Conservation (phyloP, 2,113 vertebrate genomes). For the Oceanodroma tethys region DNA sequence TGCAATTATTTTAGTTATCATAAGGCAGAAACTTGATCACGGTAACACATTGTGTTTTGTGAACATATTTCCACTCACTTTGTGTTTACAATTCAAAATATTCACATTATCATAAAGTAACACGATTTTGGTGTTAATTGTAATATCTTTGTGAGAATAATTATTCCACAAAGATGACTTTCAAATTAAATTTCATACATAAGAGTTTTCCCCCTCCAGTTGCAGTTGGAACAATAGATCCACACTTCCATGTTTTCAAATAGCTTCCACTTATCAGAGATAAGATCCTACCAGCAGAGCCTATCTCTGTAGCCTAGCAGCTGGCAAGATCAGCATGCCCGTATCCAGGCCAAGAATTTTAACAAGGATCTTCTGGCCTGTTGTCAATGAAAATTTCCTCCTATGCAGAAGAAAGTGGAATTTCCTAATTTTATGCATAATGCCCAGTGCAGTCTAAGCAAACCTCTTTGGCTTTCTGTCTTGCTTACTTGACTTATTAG, state of each 20-base stretch:
- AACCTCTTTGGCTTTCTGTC: background rate
- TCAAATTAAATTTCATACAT: background rate
- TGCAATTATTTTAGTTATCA: background rate
- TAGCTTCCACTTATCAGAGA: slow-evolving; percentile 8
- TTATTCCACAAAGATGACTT: background rate
- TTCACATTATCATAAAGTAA: background rate
- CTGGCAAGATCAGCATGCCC: slow-evolving; percentile 40
- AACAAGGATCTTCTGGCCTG: slow-evolving; percentile 43
- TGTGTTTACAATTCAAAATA: background rate
- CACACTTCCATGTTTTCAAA: slow-evolving; percentile 5
- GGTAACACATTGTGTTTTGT: background rate
- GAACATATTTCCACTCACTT: background rate
- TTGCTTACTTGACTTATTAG: background rate
- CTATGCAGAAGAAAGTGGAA: slow-evolving; percentile 12
- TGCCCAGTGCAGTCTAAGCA: background rate
- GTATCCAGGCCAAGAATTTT: slow-evolving; percentile 31
- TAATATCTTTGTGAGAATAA: background rate
- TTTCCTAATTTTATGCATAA: slow-evolving; percentile 1
- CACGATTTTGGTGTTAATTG: background rate
- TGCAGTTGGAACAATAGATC: background rate
- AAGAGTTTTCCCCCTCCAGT: background rate
- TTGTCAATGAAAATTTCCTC: slow-evolving; percentile 30
- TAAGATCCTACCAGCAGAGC: slow-evolving; percentile 41
- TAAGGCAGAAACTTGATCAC: background rate
- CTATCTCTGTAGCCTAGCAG: slow-evolving; percentile 20